phyloP scores from a whole-genome alignment of 2,113 vertebrate species.

The Tyrannus savana region DNA sequence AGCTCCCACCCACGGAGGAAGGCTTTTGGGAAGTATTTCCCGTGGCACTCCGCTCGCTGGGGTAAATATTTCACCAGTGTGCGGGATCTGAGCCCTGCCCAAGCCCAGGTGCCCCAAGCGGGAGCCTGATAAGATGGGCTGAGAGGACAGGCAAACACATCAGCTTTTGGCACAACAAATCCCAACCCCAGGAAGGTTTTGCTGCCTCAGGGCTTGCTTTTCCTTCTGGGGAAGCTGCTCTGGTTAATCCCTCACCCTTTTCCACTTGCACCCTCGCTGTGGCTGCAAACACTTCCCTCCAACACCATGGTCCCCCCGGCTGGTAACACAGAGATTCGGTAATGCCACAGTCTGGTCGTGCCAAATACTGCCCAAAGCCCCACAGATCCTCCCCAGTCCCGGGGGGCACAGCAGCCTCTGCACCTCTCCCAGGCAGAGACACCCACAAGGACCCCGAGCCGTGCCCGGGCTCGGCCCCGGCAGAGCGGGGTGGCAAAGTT shows the following conservation, averaged over 20 bases:
- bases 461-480: fast-evolving
- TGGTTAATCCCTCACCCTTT: neutral
- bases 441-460: neutral
- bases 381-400: fast-evolving
- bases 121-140: fast-evolving
- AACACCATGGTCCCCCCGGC: fast-evolving
- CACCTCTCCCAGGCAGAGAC: neutral
- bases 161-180: neutral
- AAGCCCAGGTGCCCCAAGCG: neutral
- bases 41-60: fast-evolving
- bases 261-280: fast-evolving
- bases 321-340: fast-evolving
- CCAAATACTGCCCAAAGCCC: neutral
- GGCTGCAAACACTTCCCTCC: neutral
- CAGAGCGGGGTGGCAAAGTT: fast-evolving
- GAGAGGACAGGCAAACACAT: fast-evolving
- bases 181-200: neutral
- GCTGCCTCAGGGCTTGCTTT: neutral
- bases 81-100: neutral
- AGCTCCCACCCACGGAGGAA: neutral
- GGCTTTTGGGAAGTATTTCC: neutral
- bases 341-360: fast-evolving
- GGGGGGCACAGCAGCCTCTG: fast-evolving
- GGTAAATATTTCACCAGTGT: neutral
- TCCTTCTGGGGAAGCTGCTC: neutral